Evolutionary conservation across 2,797 vertebrate genomes (phyloP).

Genomic region (Macroramphosus scolopax): DNA sequence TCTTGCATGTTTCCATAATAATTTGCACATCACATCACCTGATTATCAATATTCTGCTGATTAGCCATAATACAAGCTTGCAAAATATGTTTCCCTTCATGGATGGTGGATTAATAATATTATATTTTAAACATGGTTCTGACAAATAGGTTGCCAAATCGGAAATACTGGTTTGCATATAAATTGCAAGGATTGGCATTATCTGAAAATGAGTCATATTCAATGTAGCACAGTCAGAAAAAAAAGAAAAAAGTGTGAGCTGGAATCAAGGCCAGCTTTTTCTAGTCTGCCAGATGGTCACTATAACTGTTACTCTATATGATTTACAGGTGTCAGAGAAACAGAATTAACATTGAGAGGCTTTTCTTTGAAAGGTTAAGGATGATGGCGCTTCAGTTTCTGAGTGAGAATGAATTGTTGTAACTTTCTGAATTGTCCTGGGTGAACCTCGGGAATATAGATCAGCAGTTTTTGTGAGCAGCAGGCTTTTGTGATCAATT

Average conservation of each 20-base stretch:
- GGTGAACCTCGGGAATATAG: slow-evolving; percentile 56
- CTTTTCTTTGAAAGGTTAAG: slow-evolving; percentile 43
- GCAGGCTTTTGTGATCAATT: slow-evolving; percentile 60
- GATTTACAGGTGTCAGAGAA: slow-evolving; percentile 40
- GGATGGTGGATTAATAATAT: too few relatives aligned
- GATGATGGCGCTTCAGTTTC: slow-evolving; percentile 45
- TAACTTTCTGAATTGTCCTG: slow-evolving; percentile 51
- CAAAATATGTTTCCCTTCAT: too few relatives aligned
- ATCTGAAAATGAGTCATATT: slow-evolving; percentile 22
- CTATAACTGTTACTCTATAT: slow-evolving; percentile 40
- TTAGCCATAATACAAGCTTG: too few relatives aligned
- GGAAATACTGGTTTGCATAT: too few relatives aligned
- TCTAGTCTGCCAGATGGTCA: slow-evolving; percentile 48
- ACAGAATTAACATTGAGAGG: slow-evolving; percentile 51
- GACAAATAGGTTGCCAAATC: slow-evolving; percentile 1
- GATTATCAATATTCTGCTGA: too few relatives aligned
- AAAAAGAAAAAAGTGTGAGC: slow-evolving; percentile 6
- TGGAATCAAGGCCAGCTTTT: slow-evolving; percentile 26
- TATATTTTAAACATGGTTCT: too few relatives aligned
- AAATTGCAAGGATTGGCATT: slow-evolving; percentile 6
- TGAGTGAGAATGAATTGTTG: slow-evolving; percentile 65
- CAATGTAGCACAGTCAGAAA: too few relatives aligned
- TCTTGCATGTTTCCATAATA: too few relatives aligned
- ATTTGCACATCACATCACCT: too few relatives aligned
- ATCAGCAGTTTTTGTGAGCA: too few relatives aligned